Base-by-base conservation (phyloP, 1,140 invertebrate genomes). In the Drosophila murphyi region DNA sequence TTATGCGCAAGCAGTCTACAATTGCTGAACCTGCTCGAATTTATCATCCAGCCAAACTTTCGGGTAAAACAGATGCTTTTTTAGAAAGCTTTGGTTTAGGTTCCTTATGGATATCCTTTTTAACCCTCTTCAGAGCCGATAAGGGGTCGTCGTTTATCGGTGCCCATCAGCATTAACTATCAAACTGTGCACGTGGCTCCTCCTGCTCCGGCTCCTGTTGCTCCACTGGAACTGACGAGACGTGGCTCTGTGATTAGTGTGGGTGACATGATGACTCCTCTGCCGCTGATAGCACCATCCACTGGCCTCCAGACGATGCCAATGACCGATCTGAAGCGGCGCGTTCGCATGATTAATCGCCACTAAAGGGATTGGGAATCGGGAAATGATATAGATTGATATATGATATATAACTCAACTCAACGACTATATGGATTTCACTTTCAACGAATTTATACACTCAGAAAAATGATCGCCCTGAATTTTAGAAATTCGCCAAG, bases 311-410 rank as follows among this genome's bases (percentile, higher is more conserved):
- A 12, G 20, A 8, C 74, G 8, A 59, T 52, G 28, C 60, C 45
- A 61, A 20, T 47, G 8, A 45, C 48, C 10, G 86, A 88, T 32
- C 12, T 43, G 3, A 92, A 92, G 56, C 76, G 90, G 3, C 76
- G 90, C 20, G 90, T 92, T 2, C 90, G 90, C 34, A 92, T 92
- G 90, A 92, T 92, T n/a, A 92, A 92, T 77, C 81, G 90, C 28
- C 90, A 92, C 39, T 92, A 76, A 71, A 45, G 12, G 28, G 20
- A 39, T 51, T n/a, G 20, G 20, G 3, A 63, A 29, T n/a, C 4
- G 7, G 29, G 48, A 20, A 20, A 20, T 20, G 20, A 20, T 20
- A 20, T 20, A 20, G 20, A 20, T 20, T 20, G 20, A 20, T 20
- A 20, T 20, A 20, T 10, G 51, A 54, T 7, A 43, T 35, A 2